Conservation (phyloP, 2,888 invertebrate genomes). For the Conomelus anceps region DNA sequence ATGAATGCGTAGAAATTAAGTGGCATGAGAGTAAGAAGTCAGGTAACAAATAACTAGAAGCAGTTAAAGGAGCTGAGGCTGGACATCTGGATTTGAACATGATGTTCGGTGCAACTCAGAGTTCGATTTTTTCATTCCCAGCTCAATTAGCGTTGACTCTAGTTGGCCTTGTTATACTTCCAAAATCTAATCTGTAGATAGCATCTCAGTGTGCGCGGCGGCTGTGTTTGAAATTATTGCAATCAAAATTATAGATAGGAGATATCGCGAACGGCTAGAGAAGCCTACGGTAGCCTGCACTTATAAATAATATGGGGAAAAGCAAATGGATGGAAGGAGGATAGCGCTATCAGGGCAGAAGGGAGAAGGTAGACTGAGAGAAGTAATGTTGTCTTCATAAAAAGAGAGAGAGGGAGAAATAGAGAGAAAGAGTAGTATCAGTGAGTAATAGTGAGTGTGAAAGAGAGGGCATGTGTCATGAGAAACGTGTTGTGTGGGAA, state of each 20-base stretch:
- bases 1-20: not conserved
- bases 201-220: not conserved
- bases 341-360: not conserved
- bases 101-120: not conserved
- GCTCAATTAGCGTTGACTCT: not conserved
- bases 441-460: not conserved
- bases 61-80: not conserved
- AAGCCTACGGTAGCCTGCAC: not conserved
- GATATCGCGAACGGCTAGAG: not conserved
- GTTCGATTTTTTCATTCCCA: not conserved
- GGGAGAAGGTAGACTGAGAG: not conserved
- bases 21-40: not conserved
- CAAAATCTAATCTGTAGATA: not conserved
- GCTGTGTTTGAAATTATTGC: not conserved
- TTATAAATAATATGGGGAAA: not conserved
- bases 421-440: not conserved
- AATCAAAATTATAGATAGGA: not conserved
- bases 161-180: not conserved
- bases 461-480: no score
- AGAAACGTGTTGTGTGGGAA: no score
- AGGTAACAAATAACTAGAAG: not conserved
- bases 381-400: not conserved
- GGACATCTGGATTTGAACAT: not conserved
- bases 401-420: not conserved
- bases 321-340: not conserved